Evolutionary conservation across 2,113 vertebrate genomes (phyloP), one percentile per base, ranked within the genome.

Genomic region (Protomyctophum bolini): DNA sequence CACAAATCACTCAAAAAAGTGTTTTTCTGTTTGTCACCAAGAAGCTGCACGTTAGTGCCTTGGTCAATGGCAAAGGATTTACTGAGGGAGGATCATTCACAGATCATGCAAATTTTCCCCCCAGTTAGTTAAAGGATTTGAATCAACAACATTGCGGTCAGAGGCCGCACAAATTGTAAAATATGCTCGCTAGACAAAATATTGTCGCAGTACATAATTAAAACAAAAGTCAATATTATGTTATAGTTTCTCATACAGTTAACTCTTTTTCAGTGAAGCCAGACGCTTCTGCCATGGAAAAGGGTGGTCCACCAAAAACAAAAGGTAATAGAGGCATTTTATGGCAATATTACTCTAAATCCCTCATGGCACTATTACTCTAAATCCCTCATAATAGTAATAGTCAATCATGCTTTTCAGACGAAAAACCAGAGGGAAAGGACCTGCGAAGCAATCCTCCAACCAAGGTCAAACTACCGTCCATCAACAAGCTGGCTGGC

Each of bases 381-480:
- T 8, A 61, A 4, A 9, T 8, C 55, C 8, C 0, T 6, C 12
- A 10, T 66, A 6, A 21, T 2, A n/a, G 1, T 58, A 3, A 46
- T 48, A 4, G 41, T 65, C 55, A 64, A 7, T 54, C 71, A 68
- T 63, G 28, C 21, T 81, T 76, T 48, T 11, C 72, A 94, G 92
- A 91, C 70, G 91, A 91, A 4, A 94, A 93, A 83, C 58, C 82
- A 21, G 89, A 93, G 52, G 1, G 21, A 4, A 93, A 92, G 70
- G 91, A 94, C 66, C 63, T 91, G 57, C 86, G 91, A 80, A 90
- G 80, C 59, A 88, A 92, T 59, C 87, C 87, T 63, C 90, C 92
- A 14, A 77, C 71, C 80, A 94, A 92, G 87, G 77, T 94, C 67
- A 93, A 92, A 84, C 74, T 93, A 48, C 92, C 91, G 28, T 47